Conservation (phyloP, 37 sponge, comb jelly and placozoan genomes). For the Aplysina aerophoba region DNA sequence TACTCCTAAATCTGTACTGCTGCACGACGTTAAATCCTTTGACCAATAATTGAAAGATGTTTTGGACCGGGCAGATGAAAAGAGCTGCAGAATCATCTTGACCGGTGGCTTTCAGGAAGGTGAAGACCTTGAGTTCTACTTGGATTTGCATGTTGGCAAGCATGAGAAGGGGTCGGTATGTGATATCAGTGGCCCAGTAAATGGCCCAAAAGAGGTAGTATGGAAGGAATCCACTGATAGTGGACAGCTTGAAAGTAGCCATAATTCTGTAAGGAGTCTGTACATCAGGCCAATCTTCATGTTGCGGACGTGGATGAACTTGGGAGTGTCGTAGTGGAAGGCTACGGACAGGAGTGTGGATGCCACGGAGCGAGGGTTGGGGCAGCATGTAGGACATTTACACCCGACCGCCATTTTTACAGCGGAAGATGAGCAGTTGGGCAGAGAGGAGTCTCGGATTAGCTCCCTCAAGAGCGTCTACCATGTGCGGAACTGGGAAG, state of each 20-base stretch:
- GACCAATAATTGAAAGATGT: constrained; percentile 25
- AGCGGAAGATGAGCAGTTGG: too few species aligned
- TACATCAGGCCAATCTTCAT: constrained; percentile 83
- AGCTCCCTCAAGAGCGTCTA: too few species aligned
- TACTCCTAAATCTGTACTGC: neutral
- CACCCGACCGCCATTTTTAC: neutral
- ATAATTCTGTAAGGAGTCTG: constrained; percentile 68
- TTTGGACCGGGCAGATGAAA: constrained; percentile 4
- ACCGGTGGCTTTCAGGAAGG: constrained; percentile 30
- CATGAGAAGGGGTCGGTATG: neutral
- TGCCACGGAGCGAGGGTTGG: neutral
- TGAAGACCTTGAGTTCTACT: constrained; percentile 34
- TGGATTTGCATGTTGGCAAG: constrained; percentile 37
- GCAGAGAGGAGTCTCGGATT: too few species aligned
- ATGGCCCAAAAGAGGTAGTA: too few species aligned
- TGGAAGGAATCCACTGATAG: too few species aligned
- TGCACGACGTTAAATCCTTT: constrained; percentile 34
- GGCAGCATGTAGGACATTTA: neutral
- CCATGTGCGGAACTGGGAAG: too few species aligned
- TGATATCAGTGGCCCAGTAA: constrained; percentile 28
- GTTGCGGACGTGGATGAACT: constrained; percentile 87
- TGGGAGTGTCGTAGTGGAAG: constrained; percentile 88
- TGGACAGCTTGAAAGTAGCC: too few species aligned
- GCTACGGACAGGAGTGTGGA: neutral
- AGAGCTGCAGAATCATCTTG: neutral